Percentiles rank a stretch among this genome's conserved stretches.
These are phyloP conservation scores for Lagria hirta DNA, from an alignment of 2,888 invertebrate species.

Conservation along the genomic window DNA sequence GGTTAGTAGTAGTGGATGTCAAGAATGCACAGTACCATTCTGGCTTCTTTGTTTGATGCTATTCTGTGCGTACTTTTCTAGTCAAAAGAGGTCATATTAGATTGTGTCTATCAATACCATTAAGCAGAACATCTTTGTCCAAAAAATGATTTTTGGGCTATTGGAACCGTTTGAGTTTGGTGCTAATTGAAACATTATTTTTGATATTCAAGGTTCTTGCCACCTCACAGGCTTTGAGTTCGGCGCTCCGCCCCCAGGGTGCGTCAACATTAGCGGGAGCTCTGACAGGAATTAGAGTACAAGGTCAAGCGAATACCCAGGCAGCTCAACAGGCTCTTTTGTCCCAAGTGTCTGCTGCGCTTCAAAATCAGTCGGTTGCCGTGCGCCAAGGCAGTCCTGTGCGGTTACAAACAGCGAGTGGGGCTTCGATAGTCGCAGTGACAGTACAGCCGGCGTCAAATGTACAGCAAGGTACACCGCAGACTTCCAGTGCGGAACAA, in stretches of 20 bases:
- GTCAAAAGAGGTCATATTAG: neutral
- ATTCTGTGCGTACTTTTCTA: no score
- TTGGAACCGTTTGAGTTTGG: no score
- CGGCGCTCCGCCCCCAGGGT: constrained; percentile 57
- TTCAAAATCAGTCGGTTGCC: constrained; percentile 55
- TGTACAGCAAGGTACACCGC: constrained; percentile 39
- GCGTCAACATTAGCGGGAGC: constrained; percentile 55
- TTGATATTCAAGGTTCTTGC: constrained; percentile 57
- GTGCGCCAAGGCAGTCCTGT: constrained; percentile 62
- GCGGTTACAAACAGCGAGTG: constrained; percentile 55
- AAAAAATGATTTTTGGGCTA: neutral
- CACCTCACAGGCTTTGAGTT: constrained; percentile 56
- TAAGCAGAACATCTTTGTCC: no score
- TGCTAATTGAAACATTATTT: constrained; percentile 39
- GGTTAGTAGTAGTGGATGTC: constrained; percentile 52
- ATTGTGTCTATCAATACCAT: no score
- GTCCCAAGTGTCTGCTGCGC: constrained; percentile 59
- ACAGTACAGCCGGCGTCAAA: constrained; percentile 54
- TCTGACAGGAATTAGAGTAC: constrained; percentile 57
- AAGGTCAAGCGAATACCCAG: constrained; percentile 44
- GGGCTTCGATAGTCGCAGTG: constrained; percentile 61
- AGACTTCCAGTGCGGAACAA: constrained; percentile 43
- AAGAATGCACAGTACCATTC: no score
- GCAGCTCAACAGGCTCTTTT: constrained; percentile 61
- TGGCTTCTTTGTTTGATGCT: no score